Base-by-base conservation (phyloP, 2,797 vertebrate species). In the Pantherophis vulpinus region DNA sequence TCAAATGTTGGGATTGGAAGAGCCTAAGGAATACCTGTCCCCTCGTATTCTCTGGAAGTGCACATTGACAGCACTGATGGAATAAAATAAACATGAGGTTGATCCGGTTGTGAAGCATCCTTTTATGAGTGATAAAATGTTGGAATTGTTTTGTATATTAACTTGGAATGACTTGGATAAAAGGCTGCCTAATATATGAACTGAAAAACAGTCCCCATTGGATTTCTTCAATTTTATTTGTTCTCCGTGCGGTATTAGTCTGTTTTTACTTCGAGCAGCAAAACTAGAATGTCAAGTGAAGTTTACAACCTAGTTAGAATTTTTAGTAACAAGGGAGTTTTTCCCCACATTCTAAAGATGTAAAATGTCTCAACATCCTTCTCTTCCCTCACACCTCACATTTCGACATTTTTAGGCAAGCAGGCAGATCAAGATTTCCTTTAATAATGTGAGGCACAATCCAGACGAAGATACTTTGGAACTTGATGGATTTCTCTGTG, bases 191-290 rank as follows among this genome's bases (percentile, higher is more conserved):
- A 86, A 91, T 5, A 2, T 89, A 91, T 91, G 61, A 20, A 55
- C 90, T 93, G 37, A 37, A 90, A 94, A 94, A 37, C 27, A 92
- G 0, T 91, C 16, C n/a, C 63, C 29, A 59, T 58, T 59, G 56
- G 18, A 16, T 88, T 88, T 32, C n/a, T 59, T 87, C 54, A 54
- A 18, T 55, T 55, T 87, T 54, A 55, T 87, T 88, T 88, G 55
- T 32, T 88, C 18, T 32, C n/a, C 4, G 3, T 59, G 23, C 14
- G 47, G 25, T 55, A 5, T 60, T 0, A 16, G 93, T 90, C 94
- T 94, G 32, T 70, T 66, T 70, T 23, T 87, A 91, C 25, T 20
- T 86, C 3, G 51, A 56, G 55, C 58, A 86, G 23, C 13, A 70
- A 79, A 47, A n/a, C 18, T n/a, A 55, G 37, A 29, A 86, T 66